Percentiles rank a stretch among this genome's conserved stretches.
These are phyloP conservation scores for Drosophila phalerata DNA, from an alignment of 2,888 invertebrate species.

Conservation along the genomic window DNA sequence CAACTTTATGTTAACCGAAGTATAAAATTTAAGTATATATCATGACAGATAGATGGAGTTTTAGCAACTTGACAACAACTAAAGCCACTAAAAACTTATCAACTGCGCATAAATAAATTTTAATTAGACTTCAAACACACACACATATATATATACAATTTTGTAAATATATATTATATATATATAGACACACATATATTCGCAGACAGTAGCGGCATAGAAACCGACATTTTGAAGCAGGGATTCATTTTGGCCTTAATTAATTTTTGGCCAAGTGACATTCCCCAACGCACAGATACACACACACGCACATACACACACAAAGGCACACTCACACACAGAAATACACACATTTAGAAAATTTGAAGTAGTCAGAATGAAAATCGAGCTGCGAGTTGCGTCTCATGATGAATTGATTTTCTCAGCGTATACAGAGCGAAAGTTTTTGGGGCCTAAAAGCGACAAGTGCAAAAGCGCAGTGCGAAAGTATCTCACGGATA, in stretches of 20 bases:
- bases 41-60: slow-evolving; percentile 28
- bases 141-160: slow-evolving; percentile 16
- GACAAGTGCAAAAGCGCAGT: slow-evolving; percentile 75
- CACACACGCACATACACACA: slow-evolving; percentile 9
- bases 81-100: slow-evolving; percentile 77
- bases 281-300: slow-evolving; percentile 29
- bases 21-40: not conserved
- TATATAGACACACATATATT: slow-evolving; percentile 9
- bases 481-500: slow-evolving; percentile 75
- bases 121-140: slow-evolving; percentile 63
- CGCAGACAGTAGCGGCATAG: slow-evolving; percentile 36
- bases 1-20: slow-evolving; percentile 22
- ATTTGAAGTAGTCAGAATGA: slow-evolving; percentile 21
- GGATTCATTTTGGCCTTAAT: slow-evolving; percentile 71
- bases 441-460: slow-evolving; percentile 49
- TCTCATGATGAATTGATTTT: slow-evolving; percentile 74
- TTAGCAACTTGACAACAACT: slow-evolving; percentile 51
- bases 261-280: slow-evolving; percentile 79
- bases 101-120: slow-evolving; percentile 78
- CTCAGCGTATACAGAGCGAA: slow-evolving; percentile 51
- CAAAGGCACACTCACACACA: not conserved
- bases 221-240: slow-evolving; percentile 59
- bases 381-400: slow-evolving; percentile 46
- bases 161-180: not conserved
- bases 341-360: slow-evolving; percentile 4